These are phyloP conservation scores for Andrena camellia DNA, from an alignment of 2,888 invertebrate genomes.

Conservation along the genomic window DNA sequence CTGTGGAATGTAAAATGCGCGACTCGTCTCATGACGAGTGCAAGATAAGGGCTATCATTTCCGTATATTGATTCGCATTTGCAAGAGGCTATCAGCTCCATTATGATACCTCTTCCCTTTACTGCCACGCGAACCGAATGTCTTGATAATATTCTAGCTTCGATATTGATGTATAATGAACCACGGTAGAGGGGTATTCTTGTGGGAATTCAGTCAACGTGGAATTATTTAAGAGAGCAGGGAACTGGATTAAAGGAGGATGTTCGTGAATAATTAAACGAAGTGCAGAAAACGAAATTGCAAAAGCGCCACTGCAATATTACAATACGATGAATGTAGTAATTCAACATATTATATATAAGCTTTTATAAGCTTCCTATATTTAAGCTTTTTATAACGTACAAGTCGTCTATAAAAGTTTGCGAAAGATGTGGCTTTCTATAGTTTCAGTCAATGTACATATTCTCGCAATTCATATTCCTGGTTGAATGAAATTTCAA, in stretches of 20 bases:
- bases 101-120: slow-evolving; percentile 32
- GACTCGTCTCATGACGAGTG: slow-evolving; percentile 29
- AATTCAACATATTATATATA: too few species aligned
- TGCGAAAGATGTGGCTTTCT: too few species aligned
- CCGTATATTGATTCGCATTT: slow-evolving; percentile 55
- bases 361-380: too few species aligned
- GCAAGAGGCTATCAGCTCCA: slow-evolving; percentile 38
- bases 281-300: neutral
- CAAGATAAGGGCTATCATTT: slow-evolving; percentile 56
- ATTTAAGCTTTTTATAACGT: too few species aligned
- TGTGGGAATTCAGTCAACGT: neutral
- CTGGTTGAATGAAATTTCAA: neutral
- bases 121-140: slow-evolving; percentile 13
- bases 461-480: neutral
- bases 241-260: neutral
- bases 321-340: too few species aligned
- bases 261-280: neutral
- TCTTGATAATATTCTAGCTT: slow-evolving; percentile 32
- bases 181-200: neutral
- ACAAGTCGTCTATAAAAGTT: too few species aligned
- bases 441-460: too few species aligned
- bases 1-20: slow-evolving; percentile 17
- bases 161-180: slow-evolving; percentile 12
- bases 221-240: slow-evolving; percentile 1
- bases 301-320: neutral